These are phyloP conservation scores for Tapera naevia DNA, from an alignment of 2,797 vertebrate species.

Conservation along the genomic window DNA sequence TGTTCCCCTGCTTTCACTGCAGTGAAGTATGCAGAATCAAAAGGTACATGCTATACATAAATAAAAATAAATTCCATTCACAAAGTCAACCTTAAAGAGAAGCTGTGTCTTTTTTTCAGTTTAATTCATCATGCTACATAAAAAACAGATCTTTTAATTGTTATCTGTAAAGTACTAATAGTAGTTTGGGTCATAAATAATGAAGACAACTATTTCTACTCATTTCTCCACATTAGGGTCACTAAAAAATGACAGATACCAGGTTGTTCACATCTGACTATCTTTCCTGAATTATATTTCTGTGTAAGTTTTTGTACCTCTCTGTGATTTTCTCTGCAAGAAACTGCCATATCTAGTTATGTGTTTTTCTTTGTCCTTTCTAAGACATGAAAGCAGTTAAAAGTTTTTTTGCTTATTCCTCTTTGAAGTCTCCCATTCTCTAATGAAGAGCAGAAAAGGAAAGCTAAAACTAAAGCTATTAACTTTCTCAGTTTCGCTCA, in stretches of 20 bases:
- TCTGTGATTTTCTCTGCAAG: not conserved
- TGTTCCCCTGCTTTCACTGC: not conserved
- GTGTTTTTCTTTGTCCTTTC: constrained; percentile 30
- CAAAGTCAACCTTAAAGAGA: not conserved
- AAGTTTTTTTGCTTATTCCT: not conserved
- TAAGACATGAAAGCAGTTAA: constrained; percentile 43
- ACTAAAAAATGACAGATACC: constrained; percentile 8
- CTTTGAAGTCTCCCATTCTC: constrained; percentile 58
- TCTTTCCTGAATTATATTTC: not conserved
- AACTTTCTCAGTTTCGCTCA: constrained; percentile 54
- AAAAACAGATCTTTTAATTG: not conserved
- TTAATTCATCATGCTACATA: not conserved
- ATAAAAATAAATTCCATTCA: not conserved
- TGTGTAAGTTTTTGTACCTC: constrained; percentile 21
- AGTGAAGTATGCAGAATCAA: not conserved
- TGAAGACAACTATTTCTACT: not conserved
- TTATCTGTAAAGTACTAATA: not conserved
- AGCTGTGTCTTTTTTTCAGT: not conserved
- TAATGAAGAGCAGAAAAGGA: constrained; percentile 60
- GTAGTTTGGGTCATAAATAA: not conserved
- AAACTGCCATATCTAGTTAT: constrained; percentile 32
- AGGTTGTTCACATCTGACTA: not conserved
- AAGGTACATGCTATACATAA: not conserved
- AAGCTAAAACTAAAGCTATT: constrained; percentile 60
- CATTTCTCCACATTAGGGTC: not conserved